phyloP scores from a whole-genome alignment of 2,888 invertebrate species.

The Tiliacea aurago region DNA sequence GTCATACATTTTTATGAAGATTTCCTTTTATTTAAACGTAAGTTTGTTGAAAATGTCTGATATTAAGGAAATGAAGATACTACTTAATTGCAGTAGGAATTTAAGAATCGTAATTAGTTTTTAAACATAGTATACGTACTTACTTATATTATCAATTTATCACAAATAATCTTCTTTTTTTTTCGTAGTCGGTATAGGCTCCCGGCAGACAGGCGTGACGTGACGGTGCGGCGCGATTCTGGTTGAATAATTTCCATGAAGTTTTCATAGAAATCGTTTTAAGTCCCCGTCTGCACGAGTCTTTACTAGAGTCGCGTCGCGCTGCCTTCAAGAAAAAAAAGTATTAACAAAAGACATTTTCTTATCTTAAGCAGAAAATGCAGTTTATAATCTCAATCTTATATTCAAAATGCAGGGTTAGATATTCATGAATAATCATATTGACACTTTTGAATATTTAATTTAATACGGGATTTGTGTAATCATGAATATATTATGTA shows the following conservation, averaged over 20 bases:
- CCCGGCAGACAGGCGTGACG: no score
- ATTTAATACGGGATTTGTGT: constrained; percentile 16
- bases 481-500: constrained; percentile 8
- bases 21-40: not conserved
- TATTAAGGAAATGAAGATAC: not conserved
- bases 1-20: not conserved
- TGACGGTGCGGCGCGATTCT: no score
- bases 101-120: not conserved
- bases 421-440: constrained; percentile 40
- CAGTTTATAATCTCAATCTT: not conserved
- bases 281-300: no score
- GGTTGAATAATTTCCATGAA: no score
- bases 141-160: accelerated
- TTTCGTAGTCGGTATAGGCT: not conserved
- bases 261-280: no score
- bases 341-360: not conserved
- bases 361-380: constrained; percentile 4
- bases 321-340: not conserved
- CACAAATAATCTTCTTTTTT: not conserved
- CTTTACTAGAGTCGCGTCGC: no score
- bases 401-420: constrained; percentile 23
- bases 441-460: constrained; percentile 43
- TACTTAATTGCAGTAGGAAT: not conserved
- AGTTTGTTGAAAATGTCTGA: not conserved
- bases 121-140: no score